Evolutionary conservation across 2,888 invertebrate genomes (phyloP), one percentile per base, ranked within the genome.

Genomic region (Aricia artaxerxes): DNA sequence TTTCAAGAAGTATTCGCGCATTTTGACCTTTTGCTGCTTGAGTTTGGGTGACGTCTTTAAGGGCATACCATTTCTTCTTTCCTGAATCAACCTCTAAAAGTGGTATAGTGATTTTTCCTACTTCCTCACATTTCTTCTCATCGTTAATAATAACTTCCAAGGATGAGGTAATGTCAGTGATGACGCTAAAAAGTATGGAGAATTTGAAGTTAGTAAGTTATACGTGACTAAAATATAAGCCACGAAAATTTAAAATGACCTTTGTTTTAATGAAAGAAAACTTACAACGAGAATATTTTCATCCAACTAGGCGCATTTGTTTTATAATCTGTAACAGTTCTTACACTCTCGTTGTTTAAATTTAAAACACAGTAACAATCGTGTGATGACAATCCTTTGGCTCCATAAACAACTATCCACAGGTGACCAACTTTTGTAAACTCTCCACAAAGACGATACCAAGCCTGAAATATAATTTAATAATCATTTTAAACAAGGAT

Each of bases 281-380:
- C n/a, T 96, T 93, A 98, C 98, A 99, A 99, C 64, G 97, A 97
- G 90, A 99, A 99, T 83, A 98, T 97, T 92, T 99, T 99, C 94
- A 99, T 98, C 99, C 99, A 99, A 84, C 97, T 98, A 0, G 99
- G 99, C 79, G 97, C 96, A 61, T 98, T 94, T 0, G 99, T 99
- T 93, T 99, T 99, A 89, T 98, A 98, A 90, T 99, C 99, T 0
- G 99, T 99, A 89, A 99, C 98, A 0, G 99, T 99, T 91, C 99
- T 99, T 16, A 99, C 94, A 75, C 99, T 95, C 44, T 98, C 96
- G 88, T 99, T 99, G 75, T 97, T 97, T 81, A 99, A 93, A 90
- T 99, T 98, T 13, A 99, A 89, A 1, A 99, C 98, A 91, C 99
- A 99, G 89, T 98, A 99, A 2, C 98, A 99, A 88, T 99, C 99